phyloP scores from a whole-genome alignment of 2,888 invertebrate genomes.

The Phengaris alcon region DNA sequence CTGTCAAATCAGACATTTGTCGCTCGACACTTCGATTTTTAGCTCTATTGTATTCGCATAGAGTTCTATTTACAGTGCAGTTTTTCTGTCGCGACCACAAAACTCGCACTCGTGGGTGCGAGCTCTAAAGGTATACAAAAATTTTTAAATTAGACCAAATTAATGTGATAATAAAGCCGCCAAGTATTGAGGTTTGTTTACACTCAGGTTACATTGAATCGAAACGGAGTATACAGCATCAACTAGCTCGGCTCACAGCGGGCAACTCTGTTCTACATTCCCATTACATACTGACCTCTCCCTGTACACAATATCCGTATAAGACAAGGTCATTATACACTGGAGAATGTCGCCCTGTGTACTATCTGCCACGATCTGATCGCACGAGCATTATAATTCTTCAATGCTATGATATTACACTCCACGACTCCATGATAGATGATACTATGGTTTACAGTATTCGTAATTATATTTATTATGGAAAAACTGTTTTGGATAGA shows the following conservation, averaged over 20 bases:
- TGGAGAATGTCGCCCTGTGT: neutral
- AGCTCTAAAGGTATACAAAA: no score
- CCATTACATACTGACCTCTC: neutral
- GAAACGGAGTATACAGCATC: neutral
- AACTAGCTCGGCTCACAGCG: neutral
- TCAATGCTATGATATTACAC: constrained; percentile 17
- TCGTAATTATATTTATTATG: constrained; percentile 1
- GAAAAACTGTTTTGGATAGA: neutral
- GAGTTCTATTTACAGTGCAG: no score
- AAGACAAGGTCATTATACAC: neutral
- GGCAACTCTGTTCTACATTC: neutral
- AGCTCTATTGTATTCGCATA: no score
- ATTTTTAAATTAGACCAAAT: no score
- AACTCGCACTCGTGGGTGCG: no score
- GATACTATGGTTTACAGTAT: neutral
- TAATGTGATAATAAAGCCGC: no score
- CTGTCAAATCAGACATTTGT: no score
- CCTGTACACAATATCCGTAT: neutral
- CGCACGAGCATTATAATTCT: constrained; percentile 21
- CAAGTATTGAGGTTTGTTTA: no score
- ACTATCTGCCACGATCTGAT: constrained; percentile 13
- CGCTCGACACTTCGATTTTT: no score
- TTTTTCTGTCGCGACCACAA: no score
- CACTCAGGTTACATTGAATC: no score
- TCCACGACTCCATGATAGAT: constrained; percentile 4